These are phyloP conservation scores for Meandrina meandrites DNA, from an alignment of 92 coral and sea anemone genomes.

Conservation along the genomic window DNA sequence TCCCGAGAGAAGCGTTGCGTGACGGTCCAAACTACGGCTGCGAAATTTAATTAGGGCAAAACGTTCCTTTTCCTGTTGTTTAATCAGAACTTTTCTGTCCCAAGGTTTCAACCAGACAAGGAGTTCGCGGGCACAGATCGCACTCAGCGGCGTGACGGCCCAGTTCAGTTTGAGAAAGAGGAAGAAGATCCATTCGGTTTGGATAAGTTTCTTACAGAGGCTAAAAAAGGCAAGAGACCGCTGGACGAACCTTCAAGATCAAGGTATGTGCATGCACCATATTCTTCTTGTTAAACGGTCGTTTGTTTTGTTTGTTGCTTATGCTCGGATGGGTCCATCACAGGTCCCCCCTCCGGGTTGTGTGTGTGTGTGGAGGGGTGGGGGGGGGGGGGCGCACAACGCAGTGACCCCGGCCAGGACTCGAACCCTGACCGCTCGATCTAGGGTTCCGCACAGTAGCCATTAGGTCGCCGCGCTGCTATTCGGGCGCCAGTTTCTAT, in stretches of 20 bases:
- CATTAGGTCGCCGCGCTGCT: no score
- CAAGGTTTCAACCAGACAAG: constrained; percentile 91
- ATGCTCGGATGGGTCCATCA: no score
- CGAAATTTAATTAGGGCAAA: no score
- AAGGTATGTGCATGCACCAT: constrained; percentile 21
- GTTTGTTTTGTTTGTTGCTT: background rate
- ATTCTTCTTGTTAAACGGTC: background rate
- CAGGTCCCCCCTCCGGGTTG: no score
- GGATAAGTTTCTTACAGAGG: constrained; percentile 99
- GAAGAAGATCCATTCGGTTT: constrained; percentile 98
- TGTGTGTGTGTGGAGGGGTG: no score
- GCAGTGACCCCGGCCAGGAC: no score
- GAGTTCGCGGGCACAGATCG: constrained; percentile 99
- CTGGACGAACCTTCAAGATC: constrained; percentile 91
- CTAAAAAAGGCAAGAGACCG: constrained; percentile 96
- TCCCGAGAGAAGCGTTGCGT: background rate
- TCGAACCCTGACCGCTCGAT: no score
- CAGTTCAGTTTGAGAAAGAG: constrained; percentile 97
- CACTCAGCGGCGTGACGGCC: constrained; percentile 95
- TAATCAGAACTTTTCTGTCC: constrained; percentile 5
- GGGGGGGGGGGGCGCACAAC: no score
- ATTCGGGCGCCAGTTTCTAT: no score
- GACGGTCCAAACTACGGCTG: background rate
- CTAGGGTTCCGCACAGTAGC: no score
- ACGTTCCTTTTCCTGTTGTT: background rate